A percentile compares a stretch with the other conserved stretches of the same genome.
These are phyloP conservation scores for Daubentonia madagascariensis DNA, from an alignment of 2,113 vertebrate species.

Conservation along the genomic window DNA sequence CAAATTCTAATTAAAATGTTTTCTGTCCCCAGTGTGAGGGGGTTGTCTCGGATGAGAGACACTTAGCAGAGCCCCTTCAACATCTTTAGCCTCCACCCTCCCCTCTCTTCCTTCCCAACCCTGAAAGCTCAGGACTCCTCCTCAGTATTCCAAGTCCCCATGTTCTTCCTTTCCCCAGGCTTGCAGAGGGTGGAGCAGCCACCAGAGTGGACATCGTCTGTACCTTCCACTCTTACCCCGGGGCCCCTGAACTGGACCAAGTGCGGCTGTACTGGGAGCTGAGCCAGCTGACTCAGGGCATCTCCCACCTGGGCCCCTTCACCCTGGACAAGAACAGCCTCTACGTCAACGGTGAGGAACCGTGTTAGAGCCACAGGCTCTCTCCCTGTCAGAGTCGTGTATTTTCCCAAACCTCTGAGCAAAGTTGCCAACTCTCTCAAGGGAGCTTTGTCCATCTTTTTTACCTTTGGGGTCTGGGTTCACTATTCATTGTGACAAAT, in stretches of 20 bases:
- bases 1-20: not conserved
- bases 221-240: constrained; percentile 16
- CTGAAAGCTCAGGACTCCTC: not conserved
- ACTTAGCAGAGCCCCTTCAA: not conserved
- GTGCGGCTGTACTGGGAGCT: constrained; percentile 69
- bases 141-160: fast-evolving
- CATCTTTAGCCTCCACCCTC: not conserved
- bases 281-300: not conserved
- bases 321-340: constrained; percentile 48
- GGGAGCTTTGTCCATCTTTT: too few relatives aligned
- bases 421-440: too few relatives aligned
- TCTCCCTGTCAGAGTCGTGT: too few relatives aligned
- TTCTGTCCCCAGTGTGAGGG: not conserved
- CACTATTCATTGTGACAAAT: too few relatives aligned
- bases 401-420: too few relatives aligned
- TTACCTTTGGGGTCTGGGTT: too few relatives aligned
- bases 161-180: constrained; percentile 38
- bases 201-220: constrained; percentile 74
- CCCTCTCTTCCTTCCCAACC: not conserved
- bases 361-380: too few relatives aligned
- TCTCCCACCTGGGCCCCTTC: constrained; percentile 39
- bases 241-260: constrained; percentile 38
- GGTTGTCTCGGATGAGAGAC: not conserved
- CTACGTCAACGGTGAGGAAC: constrained; percentile 43
- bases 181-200: constrained; percentile 11